Evolutionary conservation across 2,888 invertebrate species (phyloP).

Genomic region (Imbricaverruca yamaguchii): DNA sequence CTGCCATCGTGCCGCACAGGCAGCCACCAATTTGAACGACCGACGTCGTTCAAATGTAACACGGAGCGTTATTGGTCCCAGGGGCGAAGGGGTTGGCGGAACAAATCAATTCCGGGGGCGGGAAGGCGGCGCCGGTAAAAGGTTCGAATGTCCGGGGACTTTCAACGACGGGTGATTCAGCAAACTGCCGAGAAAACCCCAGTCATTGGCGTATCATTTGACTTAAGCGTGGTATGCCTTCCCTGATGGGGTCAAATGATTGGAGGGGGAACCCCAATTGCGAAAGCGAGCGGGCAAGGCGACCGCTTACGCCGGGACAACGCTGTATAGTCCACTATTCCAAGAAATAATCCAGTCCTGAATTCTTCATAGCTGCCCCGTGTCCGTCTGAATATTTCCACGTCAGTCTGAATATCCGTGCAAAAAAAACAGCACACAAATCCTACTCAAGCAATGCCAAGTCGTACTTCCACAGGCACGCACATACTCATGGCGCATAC

Average conservation of each 20-base stretch:
- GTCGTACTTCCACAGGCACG: no score
- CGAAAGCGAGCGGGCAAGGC: not conserved
- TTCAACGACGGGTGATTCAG: not conserved
- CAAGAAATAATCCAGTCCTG: no score
- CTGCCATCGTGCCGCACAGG: no score
- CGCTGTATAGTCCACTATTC: no score
- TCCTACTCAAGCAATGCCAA: no score
- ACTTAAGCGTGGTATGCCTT: not conserved
- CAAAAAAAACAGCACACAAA: no score
- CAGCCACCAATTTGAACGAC: no score
- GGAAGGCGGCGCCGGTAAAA: not conserved
- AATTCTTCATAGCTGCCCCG: no score
- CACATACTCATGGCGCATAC: no score
- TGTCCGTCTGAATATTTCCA: no score
- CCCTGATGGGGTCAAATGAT: not conserved
- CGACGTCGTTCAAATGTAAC: not conserved
- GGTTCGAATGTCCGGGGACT: not conserved
- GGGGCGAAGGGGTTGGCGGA: conserved; percentile 12
- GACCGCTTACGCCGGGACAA: no score
- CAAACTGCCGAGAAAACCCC: not conserved
- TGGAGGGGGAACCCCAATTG: not conserved
- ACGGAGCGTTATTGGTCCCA: not conserved
- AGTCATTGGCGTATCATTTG: conserved; percentile 1
- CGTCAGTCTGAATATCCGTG: no score
- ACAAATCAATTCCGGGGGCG: not conserved